Percentiles rank a stretch among this genome's conserved stretches.
Conservation (phyloP, 2,888 invertebrate genomes). For the Panzeria rudis region DNA sequence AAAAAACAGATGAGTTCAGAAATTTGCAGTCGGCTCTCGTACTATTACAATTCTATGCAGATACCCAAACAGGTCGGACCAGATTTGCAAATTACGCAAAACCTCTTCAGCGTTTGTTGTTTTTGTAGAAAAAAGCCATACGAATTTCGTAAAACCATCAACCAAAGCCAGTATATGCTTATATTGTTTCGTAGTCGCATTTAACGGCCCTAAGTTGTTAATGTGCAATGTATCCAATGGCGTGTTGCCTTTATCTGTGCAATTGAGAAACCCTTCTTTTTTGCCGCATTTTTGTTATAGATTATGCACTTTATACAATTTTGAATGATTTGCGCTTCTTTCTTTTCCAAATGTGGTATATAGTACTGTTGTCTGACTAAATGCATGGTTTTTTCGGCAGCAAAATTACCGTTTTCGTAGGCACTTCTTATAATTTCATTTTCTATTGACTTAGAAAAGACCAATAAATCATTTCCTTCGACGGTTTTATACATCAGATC, state of each 20-base stretch:
- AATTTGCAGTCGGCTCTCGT: too few species aligned
- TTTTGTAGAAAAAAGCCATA: slow-evolving; percentile 29
- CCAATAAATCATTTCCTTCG: background rate
- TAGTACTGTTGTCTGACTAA: background rate
- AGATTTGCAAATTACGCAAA: too few species aligned
- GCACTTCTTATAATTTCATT: background rate
- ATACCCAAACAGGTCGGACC: too few species aligned
- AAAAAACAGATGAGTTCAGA: too few species aligned
- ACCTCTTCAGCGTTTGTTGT: slow-evolving; percentile 11
- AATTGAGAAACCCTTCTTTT: background rate
- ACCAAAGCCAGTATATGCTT: background rate
- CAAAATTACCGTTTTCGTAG: slow-evolving; percentile 7
- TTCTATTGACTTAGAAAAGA: background rate
- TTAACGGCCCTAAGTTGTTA: background rate
- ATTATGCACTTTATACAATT: slow-evolving; percentile 3
- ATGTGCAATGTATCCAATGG: background rate
- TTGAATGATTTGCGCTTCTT: too few species aligned
- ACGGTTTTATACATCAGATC: too few species aligned
- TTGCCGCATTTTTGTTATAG: slow-evolving; percentile 3
- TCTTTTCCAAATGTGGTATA: background rate
- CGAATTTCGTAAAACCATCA: slow-evolving; percentile 24
- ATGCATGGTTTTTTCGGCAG: background rate
- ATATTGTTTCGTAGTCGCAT: background rate
- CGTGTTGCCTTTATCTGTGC: background rate
- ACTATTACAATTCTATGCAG: too few species aligned